phyloP scores from a whole-genome alignment of 2,888 invertebrate genomes.

The Oscheius sp. region DNA sequence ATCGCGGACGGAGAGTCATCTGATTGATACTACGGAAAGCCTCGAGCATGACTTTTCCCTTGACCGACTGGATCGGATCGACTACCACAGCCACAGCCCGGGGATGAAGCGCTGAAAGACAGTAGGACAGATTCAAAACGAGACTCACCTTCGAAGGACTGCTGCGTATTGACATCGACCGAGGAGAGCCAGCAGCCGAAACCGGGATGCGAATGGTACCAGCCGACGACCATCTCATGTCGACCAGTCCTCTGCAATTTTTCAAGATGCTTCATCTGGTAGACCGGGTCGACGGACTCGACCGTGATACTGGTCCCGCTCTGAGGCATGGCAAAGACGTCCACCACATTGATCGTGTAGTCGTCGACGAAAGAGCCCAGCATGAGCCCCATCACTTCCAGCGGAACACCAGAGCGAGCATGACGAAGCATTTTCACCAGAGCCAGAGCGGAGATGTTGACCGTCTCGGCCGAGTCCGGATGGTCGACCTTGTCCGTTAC shows the following conservation, averaged over 20 bases:
- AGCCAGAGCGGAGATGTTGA: conserved; percentile 87
- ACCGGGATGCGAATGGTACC: conserved; percentile 96
- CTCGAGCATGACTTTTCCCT: conserved; percentile 79
- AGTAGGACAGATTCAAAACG: too few relatives aligned
- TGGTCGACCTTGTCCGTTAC: conserved; percentile 79
- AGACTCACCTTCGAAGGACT: conserved; percentile 55
- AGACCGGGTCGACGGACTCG: conserved; percentile 60
- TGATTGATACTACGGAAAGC: conserved; percentile 63
- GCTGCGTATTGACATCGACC: conserved; percentile 82
- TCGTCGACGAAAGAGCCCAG: conserved; percentile 98
- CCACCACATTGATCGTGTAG: conserved; percentile 97
- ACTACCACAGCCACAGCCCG: conserved; percentile 98
- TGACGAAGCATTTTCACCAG: conserved; percentile 98
- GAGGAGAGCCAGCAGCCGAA: conserved; percentile 99
- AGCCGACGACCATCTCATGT: conserved; percentile 56
- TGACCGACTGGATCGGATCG: conserved; percentile 98
- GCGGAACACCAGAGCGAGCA: conserved; percentile 79
- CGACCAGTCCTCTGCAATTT: conserved; percentile 52
- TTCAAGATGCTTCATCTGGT: conserved; percentile 58
- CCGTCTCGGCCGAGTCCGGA: conserved; percentile 98
- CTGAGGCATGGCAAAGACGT: conserved; percentile 99
- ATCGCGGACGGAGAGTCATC: conserved; percentile 41
- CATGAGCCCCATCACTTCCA: conserved; percentile 86
- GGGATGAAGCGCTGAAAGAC: conserved; percentile 84
- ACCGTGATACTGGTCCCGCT: conserved; percentile 60